Percentiles rank a stretch among this genome's conserved stretches.
phyloP scores from a whole-genome alignment of 2,888 invertebrate genomes.

The Andrena marginata region DNA sequence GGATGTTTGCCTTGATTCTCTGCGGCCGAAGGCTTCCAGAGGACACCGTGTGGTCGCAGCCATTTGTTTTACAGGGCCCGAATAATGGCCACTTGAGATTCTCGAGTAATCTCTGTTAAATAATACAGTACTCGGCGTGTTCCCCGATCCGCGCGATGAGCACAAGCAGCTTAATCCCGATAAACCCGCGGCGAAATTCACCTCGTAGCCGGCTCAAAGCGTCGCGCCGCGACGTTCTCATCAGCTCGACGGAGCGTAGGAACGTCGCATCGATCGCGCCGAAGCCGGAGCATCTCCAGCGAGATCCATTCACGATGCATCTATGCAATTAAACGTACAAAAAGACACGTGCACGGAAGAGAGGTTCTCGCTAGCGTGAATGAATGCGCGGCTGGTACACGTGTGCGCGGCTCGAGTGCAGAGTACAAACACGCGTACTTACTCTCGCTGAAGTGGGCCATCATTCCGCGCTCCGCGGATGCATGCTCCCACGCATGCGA shows the following conservation, averaged over 20 bases:
- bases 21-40: no score
- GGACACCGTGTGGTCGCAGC: no score
- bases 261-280: slow-evolving; percentile 27
- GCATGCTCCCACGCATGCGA: slow-evolving; percentile 1
- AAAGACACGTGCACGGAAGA: slow-evolving; percentile 47
- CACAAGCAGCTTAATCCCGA: not conserved
- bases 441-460: slow-evolving; percentile 51
- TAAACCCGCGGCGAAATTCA: slow-evolving; percentile 2
- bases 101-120: no score
- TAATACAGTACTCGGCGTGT: not conserved
- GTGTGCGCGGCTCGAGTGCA: slow-evolving; percentile 33
- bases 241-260: not conserved
- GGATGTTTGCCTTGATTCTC: no score
- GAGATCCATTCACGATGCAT: slow-evolving; percentile 55
- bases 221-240: not conserved
- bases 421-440: slow-evolving; percentile 56
- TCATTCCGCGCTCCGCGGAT: slow-evolving; percentile 41
- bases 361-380: slow-evolving; percentile 41
- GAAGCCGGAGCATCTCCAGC: slow-evolving; percentile 16
- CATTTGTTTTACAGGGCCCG: no score
- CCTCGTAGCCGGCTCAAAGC: not conserved
- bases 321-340: slow-evolving; percentile 66
- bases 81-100: no score
- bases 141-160: not conserved
- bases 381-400: slow-evolving; percentile 35